Conservation (phyloP, 2,113 vertebrate genomes). For the Enhydra lutris region DNA sequence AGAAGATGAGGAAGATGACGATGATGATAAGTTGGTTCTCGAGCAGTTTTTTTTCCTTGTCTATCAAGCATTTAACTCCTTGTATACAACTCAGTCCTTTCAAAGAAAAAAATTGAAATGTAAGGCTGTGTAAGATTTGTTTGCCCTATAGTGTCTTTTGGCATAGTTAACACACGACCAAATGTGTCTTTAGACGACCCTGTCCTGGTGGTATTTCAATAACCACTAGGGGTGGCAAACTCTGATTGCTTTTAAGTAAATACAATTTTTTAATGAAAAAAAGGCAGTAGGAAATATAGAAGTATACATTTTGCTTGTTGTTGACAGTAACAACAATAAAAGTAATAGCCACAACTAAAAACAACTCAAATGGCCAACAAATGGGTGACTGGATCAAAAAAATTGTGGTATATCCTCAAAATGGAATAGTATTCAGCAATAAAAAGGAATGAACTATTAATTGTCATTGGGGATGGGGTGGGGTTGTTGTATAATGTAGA, state of each 20-base stretch:
- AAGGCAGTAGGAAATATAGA: not conserved
- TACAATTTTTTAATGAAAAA: constrained; percentile 83
- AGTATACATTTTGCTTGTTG: not conserved
- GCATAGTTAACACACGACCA: constrained; percentile 97
- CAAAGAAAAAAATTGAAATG: constrained; percentile 82
- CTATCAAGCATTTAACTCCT: not conserved
- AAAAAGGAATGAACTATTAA: not conserved
- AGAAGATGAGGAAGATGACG: not conserved
- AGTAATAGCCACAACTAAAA: not conserved
- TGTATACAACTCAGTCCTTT: not conserved
- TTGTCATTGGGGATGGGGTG: not conserved
- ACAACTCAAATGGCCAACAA: not conserved
- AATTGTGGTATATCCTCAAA: not conserved
- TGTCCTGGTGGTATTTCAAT: constrained; percentile 93
- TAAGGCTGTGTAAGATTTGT: constrained; percentile 94
- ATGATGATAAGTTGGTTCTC: not conserved
- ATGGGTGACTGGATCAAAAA: not conserved
- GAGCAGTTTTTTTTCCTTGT: not conserved
- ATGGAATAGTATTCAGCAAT: not conserved
- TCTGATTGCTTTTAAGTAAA: constrained; percentile 98
- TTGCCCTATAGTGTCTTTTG: constrained; percentile 84
- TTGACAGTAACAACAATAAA: not conserved
- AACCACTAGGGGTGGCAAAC: constrained; percentile 83
- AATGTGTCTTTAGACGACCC: constrained; percentile 92
- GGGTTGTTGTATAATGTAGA: not conserved